These are phyloP conservation scores for Gambelia wislizenii DNA, from an alignment of 2,797 vertebrate species.

Conservation along the genomic window DNA sequence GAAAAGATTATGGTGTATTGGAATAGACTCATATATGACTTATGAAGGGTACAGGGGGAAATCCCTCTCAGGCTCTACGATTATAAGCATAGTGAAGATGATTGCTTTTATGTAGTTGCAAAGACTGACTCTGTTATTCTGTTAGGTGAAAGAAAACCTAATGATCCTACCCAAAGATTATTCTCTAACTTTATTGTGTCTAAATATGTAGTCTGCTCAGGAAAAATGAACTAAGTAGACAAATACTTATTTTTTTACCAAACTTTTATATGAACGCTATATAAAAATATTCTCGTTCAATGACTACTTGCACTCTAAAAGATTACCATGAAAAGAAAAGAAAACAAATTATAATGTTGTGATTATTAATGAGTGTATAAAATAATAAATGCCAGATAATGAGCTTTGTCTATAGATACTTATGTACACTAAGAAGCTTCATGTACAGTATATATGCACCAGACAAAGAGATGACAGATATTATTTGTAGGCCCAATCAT, in stretches of 20 bases:
- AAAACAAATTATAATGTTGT: slow-evolving; percentile 52
- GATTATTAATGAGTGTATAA: slow-evolving; percentile 36
- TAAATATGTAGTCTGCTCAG: slow-evolving; percentile 77
- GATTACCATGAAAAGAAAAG: slow-evolving; percentile 64
- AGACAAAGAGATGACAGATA: background rate
- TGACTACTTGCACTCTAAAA: slow-evolving; percentile 58
- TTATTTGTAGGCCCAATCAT: background rate
- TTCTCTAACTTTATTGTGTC: slow-evolving; percentile 75
- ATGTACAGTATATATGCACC: background rate
- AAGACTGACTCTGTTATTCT: slow-evolving; percentile 72
- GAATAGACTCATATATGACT: slow-evolving; percentile 45
- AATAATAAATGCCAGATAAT: slow-evolving; percentile 42
- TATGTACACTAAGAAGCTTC: too few relatives aligned
- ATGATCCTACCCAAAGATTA: slow-evolving; percentile 75
- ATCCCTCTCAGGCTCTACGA: slow-evolving; percentile 71
- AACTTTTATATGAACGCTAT: slow-evolving; percentile 71
- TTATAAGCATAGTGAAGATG: slow-evolving; percentile 76
- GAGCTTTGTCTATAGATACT: too few relatives aligned
- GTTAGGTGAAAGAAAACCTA: slow-evolving; percentile 78
- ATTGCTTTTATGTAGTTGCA: slow-evolving; percentile 77
- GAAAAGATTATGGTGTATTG: slow-evolving; percentile 39
- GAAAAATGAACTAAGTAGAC: slow-evolving; percentile 79
- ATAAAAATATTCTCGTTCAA: slow-evolving; percentile 70
- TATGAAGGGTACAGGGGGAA: slow-evolving; percentile 67
- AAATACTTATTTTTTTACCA: slow-evolving; percentile 71